phyloP scores from a whole-genome alignment of 1,140 invertebrate species.

The Drosophila kanapiae region DNA sequence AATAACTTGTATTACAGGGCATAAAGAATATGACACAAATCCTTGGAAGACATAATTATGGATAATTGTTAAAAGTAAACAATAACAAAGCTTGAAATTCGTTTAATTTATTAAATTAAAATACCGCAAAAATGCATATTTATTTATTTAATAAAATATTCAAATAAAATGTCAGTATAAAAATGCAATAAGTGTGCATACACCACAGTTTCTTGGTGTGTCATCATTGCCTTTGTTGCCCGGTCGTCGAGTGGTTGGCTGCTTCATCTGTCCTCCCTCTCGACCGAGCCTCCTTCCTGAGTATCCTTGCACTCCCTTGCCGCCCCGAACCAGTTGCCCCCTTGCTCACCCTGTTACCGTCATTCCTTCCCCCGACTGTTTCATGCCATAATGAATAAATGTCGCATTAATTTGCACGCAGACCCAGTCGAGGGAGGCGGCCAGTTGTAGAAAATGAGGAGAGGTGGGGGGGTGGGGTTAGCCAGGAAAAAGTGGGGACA shows the following conservation, averaged over 20 bases:
- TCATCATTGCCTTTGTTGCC: constrained; percentile 48
- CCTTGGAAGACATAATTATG: too few relatives aligned
- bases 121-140: too few relatives aligned
- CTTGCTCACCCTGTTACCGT: neutral
- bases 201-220: constrained; percentile 29
- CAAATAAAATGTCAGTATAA: too few relatives aligned
- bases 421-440: constrained; percentile 20
- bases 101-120: too few relatives aligned
- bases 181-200: neutral
- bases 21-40: too few relatives aligned
- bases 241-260: constrained; percentile 53
- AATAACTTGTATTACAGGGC: too few relatives aligned
- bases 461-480: too few relatives aligned
- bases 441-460: too few relatives aligned
- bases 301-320: constrained; percentile 21
- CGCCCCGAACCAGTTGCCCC: neutral
- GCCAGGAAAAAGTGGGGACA: neutral
- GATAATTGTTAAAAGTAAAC: too few relatives aligned
- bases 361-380: constrained; percentile 32
- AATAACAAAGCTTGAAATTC: too few relatives aligned
- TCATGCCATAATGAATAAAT: constrained; percentile 75
- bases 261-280: constrained; percentile 30
- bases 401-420: constrained; percentile 79
- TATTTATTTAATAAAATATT: too few relatives aligned
- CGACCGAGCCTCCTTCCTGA: neutral